Percentiles rank a stretch among this genome's conserved stretches.
phyloP scores from a whole-genome alignment of 1,140 invertebrate species.

The Pemphigus obesinymphae region DNA sequence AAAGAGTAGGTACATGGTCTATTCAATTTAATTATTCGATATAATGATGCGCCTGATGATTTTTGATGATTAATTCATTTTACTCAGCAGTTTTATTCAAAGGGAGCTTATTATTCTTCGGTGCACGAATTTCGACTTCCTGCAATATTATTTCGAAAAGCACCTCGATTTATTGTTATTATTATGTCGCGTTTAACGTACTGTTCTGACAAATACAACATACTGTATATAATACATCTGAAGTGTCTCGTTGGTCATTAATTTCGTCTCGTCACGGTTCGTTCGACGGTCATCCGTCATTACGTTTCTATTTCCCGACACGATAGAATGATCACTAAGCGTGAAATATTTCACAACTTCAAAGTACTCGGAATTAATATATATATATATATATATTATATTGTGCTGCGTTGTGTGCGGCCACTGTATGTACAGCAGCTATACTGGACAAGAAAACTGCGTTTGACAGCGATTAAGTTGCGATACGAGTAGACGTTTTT shows the following conservation, averaged over 20 bases:
- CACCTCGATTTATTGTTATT: neutral
- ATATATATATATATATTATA: neutral
- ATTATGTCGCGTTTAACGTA: neutral
- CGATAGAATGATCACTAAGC: conserved; percentile 18
- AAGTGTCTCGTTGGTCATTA: conserved; percentile 23
- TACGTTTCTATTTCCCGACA: conserved; percentile 14
- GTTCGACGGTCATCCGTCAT: conserved; percentile 16
- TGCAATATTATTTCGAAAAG: neutral
- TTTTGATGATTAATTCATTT: too few species aligned
- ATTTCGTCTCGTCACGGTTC: conserved; percentile 11
- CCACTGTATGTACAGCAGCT: neutral
- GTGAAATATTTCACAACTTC: conserved; percentile 31
- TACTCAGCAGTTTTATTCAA: too few species aligned
- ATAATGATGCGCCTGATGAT: too few species aligned
- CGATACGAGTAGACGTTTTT: neutral
- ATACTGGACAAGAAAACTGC: neutral
- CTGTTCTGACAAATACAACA: neutral
- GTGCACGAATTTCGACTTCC: too few species aligned
- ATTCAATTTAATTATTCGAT: too few species aligned
- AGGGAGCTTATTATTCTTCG: too few species aligned
- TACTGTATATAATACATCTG: neutral
- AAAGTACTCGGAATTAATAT: conserved; percentile 11
- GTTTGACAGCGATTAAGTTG: neutral
- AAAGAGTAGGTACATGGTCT: too few species aligned
- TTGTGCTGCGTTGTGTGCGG: neutral